Evolutionary conservation across 2,113 vertebrate species (phyloP), one percentile per base, ranked within the genome.

Genomic region (Phaetusa simplex): DNA sequence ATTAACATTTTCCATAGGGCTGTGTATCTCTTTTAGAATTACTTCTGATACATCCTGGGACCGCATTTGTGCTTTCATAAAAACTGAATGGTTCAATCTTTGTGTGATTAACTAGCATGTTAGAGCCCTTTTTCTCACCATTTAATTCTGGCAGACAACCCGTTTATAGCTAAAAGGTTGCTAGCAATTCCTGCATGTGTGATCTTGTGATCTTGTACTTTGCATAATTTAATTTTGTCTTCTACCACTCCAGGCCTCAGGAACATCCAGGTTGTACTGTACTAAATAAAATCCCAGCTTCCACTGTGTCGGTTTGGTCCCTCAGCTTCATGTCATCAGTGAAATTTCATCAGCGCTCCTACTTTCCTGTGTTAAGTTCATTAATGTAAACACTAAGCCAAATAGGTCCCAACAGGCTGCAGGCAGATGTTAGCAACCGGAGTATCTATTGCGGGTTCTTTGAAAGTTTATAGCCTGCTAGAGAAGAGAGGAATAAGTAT

Each of bases 231-330:
- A 15, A 17, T 80, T 29, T 64, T 36, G 27, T 73, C 80, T 71
- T 40, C 14, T 4, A 64, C 9, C 65, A 40, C 8, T 76, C 23
- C 26, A 93, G n/a, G 43, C 18, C 52, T 82, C 30, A n/a, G 13
- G 34, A 94, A 69, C 34, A 69, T 26, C 56, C 36, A 64, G 20
- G 26, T 81, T 36, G 86, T 59, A 38, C 14, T 9, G 19, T 50
- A 86, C 15, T 83, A 73, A 93, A 92, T 83, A 73, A 93, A 92
- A 64, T 47, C 43, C 56, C 50, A 82, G 78, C 61, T 84, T 76
- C 23, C 47, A 59, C 20, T 66, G 3, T 32, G 88, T 29, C 47
- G 19, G 38, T 69, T 4, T 47, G 40, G 61, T 47, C 9, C 36
- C n/a, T 49, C 11, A 45, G 52, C n/a, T 91, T 86, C 20, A 14